Evolutionary conservation across 2,113 vertebrate species (phyloP), one percentile per base, ranked within the genome.

Genomic region (Anguilla japonica): DNA sequence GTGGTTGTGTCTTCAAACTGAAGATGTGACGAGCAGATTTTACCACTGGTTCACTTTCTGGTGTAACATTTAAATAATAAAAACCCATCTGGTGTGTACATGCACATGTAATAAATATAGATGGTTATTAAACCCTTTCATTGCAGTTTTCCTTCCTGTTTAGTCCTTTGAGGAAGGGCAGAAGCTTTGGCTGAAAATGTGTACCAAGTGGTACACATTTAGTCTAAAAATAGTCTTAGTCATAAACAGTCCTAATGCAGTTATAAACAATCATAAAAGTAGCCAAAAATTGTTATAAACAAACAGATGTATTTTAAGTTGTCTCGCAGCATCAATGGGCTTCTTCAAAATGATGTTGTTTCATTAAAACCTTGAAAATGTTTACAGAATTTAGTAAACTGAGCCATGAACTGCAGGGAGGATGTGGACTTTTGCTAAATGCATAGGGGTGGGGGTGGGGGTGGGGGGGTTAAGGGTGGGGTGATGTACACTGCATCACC

Each of bases 101-200:
- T 82, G 43, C 43, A 50, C 81, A 53, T 34, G n/a, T 82, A 82
- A 82, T 82, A 82, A 82, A 82, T 56, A 50, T 56, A 82, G 71
- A 82, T 34, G 22, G 81, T 34, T 13, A 82, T 16, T n/a, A 56
- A 50, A n/a, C 39, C 79, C 79, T 82, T 50, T 82, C 43, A 82
- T 3, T 82, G 81, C 9, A 50, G n/a, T 13, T 34, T 34, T 82
- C 81, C n/a, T 50, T 82, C 29, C 43, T 41, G 34, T 39, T 7
- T 20, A 46, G 22, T 40, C 26, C 16, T 20, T 41, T 41, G 29
- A 80, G 7, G 2, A 39, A 41, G 39, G 34, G 13, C 18, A 41
- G 16, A 15, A 18, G 14, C 34, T 46, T 1, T 56, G 46, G 71
- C 9, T n/a, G n/a, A n/a, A 75, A 75, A 34, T 75, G 71, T 1